Conservation (phyloP, 2,113 vertebrate genomes). For the Cololabis saira region DNA sequence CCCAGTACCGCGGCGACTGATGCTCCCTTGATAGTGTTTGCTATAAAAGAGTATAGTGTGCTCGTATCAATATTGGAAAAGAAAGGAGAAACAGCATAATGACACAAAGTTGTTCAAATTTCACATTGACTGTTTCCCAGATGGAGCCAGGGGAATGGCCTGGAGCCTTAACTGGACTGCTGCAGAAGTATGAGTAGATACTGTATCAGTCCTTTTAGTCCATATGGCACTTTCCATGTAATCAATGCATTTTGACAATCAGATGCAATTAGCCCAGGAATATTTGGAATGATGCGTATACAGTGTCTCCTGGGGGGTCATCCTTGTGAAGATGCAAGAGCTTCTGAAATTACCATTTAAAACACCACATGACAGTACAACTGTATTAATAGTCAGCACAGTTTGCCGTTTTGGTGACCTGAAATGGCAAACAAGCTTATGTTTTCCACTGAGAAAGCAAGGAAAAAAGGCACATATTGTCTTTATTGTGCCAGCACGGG, state of each 20-base stretch:
- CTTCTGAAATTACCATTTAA: not conserved
- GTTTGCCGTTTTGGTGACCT: not conserved
- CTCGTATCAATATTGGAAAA: slow-evolving; percentile 53
- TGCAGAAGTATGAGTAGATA: slow-evolving; percentile 61
- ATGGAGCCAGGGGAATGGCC: slow-evolving; percentile 38
- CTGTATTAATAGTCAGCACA: not conserved
- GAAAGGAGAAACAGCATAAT: slow-evolving; percentile 21
- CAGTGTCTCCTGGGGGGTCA: slow-evolving; percentile 21
- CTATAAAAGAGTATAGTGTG: slow-evolving; percentile 52
- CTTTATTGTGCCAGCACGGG: too few relatives aligned
- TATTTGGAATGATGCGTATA: slow-evolving; percentile 39
- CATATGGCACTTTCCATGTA: slow-evolving; percentile 59
- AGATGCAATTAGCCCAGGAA: slow-evolving; percentile 58
- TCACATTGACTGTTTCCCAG: slow-evolving; percentile 70
- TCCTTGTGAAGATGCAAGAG: not conserved
- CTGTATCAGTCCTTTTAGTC: slow-evolving; percentile 68
- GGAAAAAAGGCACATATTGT: too few relatives aligned
- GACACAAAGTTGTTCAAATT: slow-evolving; percentile 73
- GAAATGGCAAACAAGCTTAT: too few relatives aligned
- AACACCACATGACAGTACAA: slow-evolving; percentile 1
- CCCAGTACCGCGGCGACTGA: slow-evolving; percentile 50
- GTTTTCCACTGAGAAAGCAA: too few relatives aligned
- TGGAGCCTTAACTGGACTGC: slow-evolving; percentile 54
- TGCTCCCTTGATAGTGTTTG: slow-evolving; percentile 71
- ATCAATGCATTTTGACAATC: slow-evolving; percentile 73